Conservation (phyloP, 1,140 invertebrate species). For the Penaeus chinensis region DNA sequence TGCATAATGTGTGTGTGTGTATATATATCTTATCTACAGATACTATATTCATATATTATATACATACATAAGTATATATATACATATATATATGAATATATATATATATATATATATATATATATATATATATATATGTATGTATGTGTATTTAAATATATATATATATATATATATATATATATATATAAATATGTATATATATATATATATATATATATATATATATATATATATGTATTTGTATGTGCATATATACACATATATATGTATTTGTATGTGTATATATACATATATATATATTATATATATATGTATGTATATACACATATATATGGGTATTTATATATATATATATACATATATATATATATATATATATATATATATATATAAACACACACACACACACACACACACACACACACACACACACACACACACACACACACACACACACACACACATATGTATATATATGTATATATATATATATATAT, state of each 20-base stretch:
- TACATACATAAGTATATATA: background rate
- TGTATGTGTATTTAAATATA: background rate
- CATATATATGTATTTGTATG: background rate
- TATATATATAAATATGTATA: constrained; percentile 9
- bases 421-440: background rate
- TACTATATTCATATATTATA: background rate
- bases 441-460: background rate
- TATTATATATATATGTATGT: background rate
- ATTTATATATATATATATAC: constrained; percentile 1
- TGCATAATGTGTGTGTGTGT: constrained; percentile 14
- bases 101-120: too few relatives aligned
- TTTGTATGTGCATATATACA: constrained; percentile 9
- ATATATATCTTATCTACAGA: background rate
- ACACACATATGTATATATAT: constrained; percentile 9
- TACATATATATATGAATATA: background rate
- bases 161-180: background rate
- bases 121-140: too few relatives aligned
- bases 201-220: constrained; percentile 7
- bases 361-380: constrained; percentile 16
- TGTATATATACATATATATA: background rate
- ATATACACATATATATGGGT: background rate
- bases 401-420: background rate
- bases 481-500: background rate
- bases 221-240: constrained; percentile 21
- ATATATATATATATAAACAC: constrained; percentile 3